Evolutionary conservation across 1,140 invertebrate species (phyloP).

Genomic region (Drosophila orosa): DNA sequence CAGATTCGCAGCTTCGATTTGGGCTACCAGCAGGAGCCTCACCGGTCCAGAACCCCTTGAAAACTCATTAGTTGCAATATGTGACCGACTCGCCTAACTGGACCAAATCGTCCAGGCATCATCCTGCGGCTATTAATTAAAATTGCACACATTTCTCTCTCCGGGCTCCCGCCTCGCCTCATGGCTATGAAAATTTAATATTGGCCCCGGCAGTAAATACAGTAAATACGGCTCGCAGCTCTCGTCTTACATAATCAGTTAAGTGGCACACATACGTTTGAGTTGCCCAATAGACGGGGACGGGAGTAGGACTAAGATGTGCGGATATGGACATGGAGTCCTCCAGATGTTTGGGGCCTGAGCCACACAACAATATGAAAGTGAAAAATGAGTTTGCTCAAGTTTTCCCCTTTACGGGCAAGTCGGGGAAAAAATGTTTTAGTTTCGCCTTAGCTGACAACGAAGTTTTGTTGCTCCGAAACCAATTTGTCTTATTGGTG

Average conservation of each 20-base stretch:
- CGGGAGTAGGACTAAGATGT: background rate
- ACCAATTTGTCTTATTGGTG: slow-evolving; percentile 77
- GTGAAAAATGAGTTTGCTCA: slow-evolving; percentile 77
- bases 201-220: slow-evolving; percentile 52
- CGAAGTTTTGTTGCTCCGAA: slow-evolving; percentile 59
- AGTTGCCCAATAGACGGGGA: slow-evolving; percentile 13
- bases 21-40: slow-evolving; percentile 1
- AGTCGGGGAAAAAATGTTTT: slow-evolving; percentile 51
- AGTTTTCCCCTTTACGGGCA: slow-evolving; percentile 52
- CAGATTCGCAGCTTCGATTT: slow-evolving; percentile 59
- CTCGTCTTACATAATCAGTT: slow-evolving; percentile 74
- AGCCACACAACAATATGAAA: slow-evolving; percentile 75
- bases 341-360: slow-evolving; percentile 19
- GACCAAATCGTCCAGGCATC: slow-evolving; percentile 19
- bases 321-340: slow-evolving; percentile 7
- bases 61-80: slow-evolving; percentile 58
- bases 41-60: slow-evolving; percentile 23
- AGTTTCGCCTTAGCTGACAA: slow-evolving; percentile 69
- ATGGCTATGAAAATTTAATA: slow-evolving; percentile 61
- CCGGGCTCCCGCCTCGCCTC: slow-evolving; percentile 1
- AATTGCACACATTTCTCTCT: slow-evolving; percentile 59
- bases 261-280: slow-evolving; percentile 61
- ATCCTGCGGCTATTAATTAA: slow-evolving; percentile 72
- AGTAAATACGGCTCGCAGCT: slow-evolving; percentile 40
- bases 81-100: slow-evolving; percentile 29